Conservation (phyloP, 2,797 vertebrate genomes). For the Molossus molossus region DNA sequence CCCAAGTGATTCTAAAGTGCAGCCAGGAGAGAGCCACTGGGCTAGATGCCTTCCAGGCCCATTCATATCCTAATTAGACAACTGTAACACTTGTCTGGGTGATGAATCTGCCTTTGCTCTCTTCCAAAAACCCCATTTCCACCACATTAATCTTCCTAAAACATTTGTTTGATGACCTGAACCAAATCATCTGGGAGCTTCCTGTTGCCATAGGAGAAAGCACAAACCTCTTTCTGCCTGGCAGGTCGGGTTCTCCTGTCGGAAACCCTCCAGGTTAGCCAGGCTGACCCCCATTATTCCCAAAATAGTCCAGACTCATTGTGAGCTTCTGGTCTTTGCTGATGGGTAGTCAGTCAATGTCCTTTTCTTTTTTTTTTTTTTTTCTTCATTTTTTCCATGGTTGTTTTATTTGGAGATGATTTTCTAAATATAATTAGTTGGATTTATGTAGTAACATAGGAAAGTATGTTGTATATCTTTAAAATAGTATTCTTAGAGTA, state of each 20-base stretch:
- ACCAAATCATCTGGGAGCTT: neutral
- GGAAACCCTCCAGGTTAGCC: neutral
- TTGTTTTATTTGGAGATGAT: neutral
- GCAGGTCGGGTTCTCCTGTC: neutral
- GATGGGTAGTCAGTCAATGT: neutral
- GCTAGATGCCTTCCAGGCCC: neutral
- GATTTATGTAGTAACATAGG: neutral
- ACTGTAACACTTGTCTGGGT: neutral
- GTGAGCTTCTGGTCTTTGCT: neutral
- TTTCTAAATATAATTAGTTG: conserved; percentile 2
- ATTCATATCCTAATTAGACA: neutral
- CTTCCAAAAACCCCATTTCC: neutral
- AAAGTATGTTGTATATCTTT: neutral
- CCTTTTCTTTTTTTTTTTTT: too few species aligned
- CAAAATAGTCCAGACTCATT: neutral
- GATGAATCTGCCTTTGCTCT: neutral
- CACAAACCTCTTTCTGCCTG: neutral
- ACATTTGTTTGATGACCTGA: neutral
- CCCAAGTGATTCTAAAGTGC: conserved; percentile 35
- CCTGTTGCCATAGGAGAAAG: neutral
- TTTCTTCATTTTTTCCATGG: neutral
- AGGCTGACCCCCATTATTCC: neutral
- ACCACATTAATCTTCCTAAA: neutral
- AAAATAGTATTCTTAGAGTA: neutral
- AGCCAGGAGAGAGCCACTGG: neutral